Evolutionary conservation across 2,113 vertebrate genomes (phyloP).

Genomic region (Anhinga anhinga): DNA sequence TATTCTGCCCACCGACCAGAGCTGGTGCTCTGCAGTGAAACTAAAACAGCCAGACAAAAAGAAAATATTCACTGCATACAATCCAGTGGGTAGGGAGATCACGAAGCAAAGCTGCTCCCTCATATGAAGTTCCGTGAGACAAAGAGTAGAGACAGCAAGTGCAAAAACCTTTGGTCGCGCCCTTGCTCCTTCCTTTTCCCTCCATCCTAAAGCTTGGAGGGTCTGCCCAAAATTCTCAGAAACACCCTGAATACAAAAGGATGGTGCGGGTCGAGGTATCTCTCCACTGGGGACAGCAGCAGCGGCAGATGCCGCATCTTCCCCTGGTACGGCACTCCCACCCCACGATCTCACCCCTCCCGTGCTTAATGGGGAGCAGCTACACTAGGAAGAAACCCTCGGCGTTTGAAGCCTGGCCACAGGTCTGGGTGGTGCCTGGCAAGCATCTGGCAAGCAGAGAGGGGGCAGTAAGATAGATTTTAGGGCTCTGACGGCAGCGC

Average conservation of each 20-base stretch:
- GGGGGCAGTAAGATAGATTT: background rate
- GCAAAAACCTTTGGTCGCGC: background rate
- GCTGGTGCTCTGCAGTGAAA: background rate
- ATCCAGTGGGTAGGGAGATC: background rate
- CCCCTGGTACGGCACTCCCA: background rate
- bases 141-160: background rate
- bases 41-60: background rate
- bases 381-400: background rate
- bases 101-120: background rate
- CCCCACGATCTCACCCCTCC: background rate
- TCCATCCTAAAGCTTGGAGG: background rate
- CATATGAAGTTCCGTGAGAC: background rate
- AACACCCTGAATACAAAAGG: background rate
- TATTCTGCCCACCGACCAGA: background rate
- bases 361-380: background rate
- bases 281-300: background rate
- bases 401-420: background rate
- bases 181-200: background rate
- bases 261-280: background rate
- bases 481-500: background rate
- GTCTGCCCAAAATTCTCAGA: background rate
- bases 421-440: background rate
- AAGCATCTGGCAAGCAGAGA: background rate
- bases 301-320: background rate
- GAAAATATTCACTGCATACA: background rate